These are phyloP conservation scores for Isoperla grammatica DNA, from an alignment of 2,888 invertebrate species.

Conservation along the genomic window DNA sequence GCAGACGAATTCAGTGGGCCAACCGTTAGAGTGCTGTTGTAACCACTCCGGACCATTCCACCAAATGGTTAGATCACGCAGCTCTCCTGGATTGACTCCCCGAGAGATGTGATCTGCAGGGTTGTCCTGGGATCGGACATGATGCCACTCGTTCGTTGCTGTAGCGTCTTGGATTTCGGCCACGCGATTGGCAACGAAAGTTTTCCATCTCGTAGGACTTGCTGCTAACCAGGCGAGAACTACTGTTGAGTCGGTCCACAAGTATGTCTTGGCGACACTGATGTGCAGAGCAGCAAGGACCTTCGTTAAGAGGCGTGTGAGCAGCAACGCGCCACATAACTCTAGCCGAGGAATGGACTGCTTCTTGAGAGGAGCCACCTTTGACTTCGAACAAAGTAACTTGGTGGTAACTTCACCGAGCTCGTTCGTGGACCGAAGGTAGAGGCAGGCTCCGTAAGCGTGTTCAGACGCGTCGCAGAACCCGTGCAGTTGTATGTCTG, in stretches of 20 bases:
- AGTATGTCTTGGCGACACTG: slow-evolving; percentile 4
- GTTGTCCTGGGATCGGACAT: slow-evolving; percentile 28
- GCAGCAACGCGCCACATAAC: slow-evolving; percentile 35
- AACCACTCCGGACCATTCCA: no score
- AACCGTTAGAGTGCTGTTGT: no score
- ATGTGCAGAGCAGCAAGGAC: slow-evolving; percentile 21
- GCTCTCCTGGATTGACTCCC: background rate
- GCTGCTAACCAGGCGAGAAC: slow-evolving; percentile 35
- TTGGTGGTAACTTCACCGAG: background rate
- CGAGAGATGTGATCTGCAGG: background rate
- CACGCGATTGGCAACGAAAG: slow-evolving; percentile 34
- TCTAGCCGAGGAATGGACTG: slow-evolving; percentile 36
- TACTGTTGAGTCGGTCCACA: slow-evolving; percentile 37
- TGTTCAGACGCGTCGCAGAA: slow-evolving; percentile 33
- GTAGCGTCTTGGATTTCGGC: slow-evolving; percentile 31
- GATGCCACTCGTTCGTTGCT: slow-evolving; percentile 27
- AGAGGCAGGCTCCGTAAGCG: slow-evolving; percentile 34
- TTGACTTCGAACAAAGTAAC: slow-evolving; percentile 31
- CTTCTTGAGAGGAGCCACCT: slow-evolving; percentile 33
- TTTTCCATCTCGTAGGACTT: slow-evolving; percentile 30
- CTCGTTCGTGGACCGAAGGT: slow-evolving; percentile 5
- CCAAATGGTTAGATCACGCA: no score
- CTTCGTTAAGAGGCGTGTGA: slow-evolving; percentile 29
- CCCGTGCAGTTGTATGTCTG: slow-evolving; percentile 30
- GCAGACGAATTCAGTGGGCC: no score